These are phyloP conservation scores for Sebastes trivittatus DNA, from an alignment of 2,797 vertebrate species.

Conservation along the genomic window DNA sequence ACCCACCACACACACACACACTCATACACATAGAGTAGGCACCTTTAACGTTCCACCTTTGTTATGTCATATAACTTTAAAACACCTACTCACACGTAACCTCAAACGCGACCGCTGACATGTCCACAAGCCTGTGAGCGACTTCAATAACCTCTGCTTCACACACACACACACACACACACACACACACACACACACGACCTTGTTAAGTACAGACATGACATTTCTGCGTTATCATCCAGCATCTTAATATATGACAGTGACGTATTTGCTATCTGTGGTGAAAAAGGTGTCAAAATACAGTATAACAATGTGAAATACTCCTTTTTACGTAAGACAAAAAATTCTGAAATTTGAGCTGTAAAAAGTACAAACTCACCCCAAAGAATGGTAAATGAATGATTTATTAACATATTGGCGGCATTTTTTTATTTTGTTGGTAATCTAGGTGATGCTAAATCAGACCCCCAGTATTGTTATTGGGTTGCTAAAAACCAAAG, in stretches of 20 bases:
- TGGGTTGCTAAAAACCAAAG: neutral
- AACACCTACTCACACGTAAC: conserved; percentile 14
- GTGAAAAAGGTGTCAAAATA: neutral
- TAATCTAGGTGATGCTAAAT: neutral
- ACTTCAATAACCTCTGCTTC: neutral
- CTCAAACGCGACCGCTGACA: conserved; percentile 7
- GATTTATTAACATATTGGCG: neutral
- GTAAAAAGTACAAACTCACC: neutral
- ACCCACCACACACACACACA: conserved; percentile 12
- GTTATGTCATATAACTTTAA: conserved; percentile 24
- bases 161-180: neutral
- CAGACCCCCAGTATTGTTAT: neutral
- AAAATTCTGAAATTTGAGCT: neutral
- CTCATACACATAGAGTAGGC: neutral
- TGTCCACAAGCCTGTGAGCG: conserved; percentile 8
- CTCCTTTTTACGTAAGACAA: neutral
- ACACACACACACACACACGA: neutral
- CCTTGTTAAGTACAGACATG: no score
- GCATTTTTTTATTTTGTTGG: neutral
- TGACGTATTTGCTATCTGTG: neutral
- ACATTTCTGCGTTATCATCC: neutral
- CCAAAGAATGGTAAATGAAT: neutral
- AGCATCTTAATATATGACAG: neutral
- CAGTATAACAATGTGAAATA: neutral
- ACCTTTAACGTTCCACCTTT: neutral